Conservation (phyloP, 1,140 invertebrate species). For the Aphelinus certus region DNA sequence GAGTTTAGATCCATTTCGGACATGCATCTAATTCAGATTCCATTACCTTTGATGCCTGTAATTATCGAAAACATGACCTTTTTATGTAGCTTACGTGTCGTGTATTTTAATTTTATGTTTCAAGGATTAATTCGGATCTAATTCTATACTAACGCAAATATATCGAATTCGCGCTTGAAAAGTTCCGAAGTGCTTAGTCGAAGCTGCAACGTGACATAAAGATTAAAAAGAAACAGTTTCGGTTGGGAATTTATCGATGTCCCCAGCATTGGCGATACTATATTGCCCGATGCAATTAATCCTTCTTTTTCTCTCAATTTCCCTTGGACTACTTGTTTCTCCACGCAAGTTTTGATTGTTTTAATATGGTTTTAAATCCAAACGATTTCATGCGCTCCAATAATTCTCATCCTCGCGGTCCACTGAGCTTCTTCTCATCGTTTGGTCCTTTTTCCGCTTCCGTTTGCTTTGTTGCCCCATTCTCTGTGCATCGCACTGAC, state of each 20-base stretch:
- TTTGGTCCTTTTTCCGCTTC: neutral
- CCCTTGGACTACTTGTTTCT: neutral
- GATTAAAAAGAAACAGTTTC: slow-evolving; percentile 31
- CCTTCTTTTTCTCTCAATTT: neutral
- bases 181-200: no score
- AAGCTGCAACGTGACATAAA: no score
- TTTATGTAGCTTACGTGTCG: no score
- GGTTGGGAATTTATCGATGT: slow-evolving; percentile 34
- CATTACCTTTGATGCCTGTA: no score
- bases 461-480: neutral
- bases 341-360: slow-evolving; percentile 56
- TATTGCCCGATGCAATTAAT: slow-evolving; percentile 48
- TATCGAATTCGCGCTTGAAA: no score
- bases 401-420: slow-evolving; percentile 5
- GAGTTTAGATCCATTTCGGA: no score
- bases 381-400: slow-evolving; percentile 46
- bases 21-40: no score
- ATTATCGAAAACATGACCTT: no score
- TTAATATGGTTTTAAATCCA: slow-evolving; percentile 51
- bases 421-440: slow-evolving; percentile 7
- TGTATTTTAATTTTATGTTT: no score
- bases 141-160: no score
- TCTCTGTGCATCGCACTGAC: neutral
- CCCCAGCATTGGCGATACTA: neutral
- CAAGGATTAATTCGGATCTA: no score